Evolutionary conservation across 2,797 vertebrate species (phyloP), one percentile per base, ranked within the genome.

Genomic region (Hybognathus amarus): DNA sequence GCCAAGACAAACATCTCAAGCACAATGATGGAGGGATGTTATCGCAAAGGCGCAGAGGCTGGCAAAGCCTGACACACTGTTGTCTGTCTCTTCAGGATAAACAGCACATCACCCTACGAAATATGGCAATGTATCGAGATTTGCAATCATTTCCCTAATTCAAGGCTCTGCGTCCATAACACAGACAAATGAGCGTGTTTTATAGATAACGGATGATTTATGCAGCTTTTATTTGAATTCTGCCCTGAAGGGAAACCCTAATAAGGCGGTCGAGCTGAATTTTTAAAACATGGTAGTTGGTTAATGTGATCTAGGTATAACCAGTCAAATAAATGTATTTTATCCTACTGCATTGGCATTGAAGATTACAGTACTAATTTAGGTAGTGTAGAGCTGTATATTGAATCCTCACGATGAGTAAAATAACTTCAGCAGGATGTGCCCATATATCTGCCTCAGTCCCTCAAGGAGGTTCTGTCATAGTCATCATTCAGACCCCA

Each of bases 1-100:
- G 47, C 63, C 77, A 79, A 83, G 61, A 74, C 73, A 69, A 86
- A 63, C 80, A 86, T 86, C 81, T 83, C 70, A 68, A 69, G 69
- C 70, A 61, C 63, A 67, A 75, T 30, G 52, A 47, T 13, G 33
- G 30, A 80, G 47, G 77, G 69, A 83, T 83, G 33, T 63, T 75
- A 83, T 83, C 70, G 3, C 40, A 75, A 76, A 83, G 50, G 63
- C 52, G 8, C 80, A 79, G 80, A 86, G 68, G 68, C 66, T 79
- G 80, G 66, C 80, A 54, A 50, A 79, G 68, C 50, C 38, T 67
- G 24, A 83, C 69, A 70, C 71, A 56, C 52, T 63, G 77, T 20
- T 79, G 33, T 82, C 79, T 36, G 64, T 74, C 71, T 74, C 40
- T 82, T 83, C 67, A 64, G n/a, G 40, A 33, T 79, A 79, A 79